These are phyloP conservation scores for Apteryx owenii DNA, from an alignment of 2,113 vertebrate genomes.

Conservation along the genomic window DNA sequence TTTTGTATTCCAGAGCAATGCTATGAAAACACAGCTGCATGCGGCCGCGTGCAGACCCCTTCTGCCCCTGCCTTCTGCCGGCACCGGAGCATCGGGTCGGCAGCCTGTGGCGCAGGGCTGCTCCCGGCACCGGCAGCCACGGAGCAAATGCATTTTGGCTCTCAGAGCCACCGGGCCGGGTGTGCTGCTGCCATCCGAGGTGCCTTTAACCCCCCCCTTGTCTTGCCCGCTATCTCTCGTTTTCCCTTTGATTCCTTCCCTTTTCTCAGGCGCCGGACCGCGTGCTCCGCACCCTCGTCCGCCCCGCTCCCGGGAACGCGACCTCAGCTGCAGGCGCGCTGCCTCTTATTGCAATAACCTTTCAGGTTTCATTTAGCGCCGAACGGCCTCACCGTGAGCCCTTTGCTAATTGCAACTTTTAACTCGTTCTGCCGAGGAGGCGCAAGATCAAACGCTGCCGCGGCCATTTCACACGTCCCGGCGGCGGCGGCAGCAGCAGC, in stretches of 20 bases:
- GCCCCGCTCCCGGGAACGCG: background rate
- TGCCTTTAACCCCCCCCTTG: background rate
- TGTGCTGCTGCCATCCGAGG: background rate
- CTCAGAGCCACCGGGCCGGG: too few relatives aligned
- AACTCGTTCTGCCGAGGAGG: background rate
- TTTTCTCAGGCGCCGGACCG: background rate
- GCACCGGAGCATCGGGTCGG: too few relatives aligned
- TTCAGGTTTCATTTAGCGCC: conserved; percentile 56
- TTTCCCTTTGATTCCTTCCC: background rate
- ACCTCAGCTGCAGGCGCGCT: conserved; percentile 1
- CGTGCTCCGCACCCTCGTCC: background rate
- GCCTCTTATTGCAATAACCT: conserved; percentile 56
- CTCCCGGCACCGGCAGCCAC: too few relatives aligned
- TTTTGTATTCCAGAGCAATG: background rate
- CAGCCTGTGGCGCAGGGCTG: too few relatives aligned
- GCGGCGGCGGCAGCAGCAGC: background rate
- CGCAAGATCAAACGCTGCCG: background rate
- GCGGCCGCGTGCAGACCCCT: too few relatives aligned
- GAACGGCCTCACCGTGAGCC: conserved; percentile 28
- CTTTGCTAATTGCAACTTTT: conserved; percentile 40
- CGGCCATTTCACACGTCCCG: background rate
- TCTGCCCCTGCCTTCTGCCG: too few relatives aligned
- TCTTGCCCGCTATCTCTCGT: background rate
- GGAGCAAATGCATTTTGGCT: too few relatives aligned
- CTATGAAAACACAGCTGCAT: background rate